These are phyloP conservation scores for Callithrix jacchus DNA, from an alignment of 2,113 vertebrate genomes.

Conservation along the genomic window DNA sequence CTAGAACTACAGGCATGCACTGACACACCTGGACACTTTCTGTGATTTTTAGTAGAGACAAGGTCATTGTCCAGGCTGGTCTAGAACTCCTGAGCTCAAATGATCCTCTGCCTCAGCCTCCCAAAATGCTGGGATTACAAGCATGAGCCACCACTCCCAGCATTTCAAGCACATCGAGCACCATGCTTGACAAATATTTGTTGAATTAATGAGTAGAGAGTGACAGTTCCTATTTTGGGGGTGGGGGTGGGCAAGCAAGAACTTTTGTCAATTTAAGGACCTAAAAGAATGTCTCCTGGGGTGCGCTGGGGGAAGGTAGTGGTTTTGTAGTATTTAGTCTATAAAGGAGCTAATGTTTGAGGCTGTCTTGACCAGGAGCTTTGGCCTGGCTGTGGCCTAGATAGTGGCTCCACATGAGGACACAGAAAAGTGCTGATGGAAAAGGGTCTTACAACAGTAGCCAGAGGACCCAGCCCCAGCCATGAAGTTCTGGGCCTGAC, in stretches of 20 bases:
- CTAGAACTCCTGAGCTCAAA: too few relatives aligned
- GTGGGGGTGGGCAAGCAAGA: neutral
- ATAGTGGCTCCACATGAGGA: neutral
- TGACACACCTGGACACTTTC: too few relatives aligned
- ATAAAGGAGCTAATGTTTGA: neutral
- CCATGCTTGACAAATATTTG: neutral
- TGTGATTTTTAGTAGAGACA: too few relatives aligned
- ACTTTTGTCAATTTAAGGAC: neutral
- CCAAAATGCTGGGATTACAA: too few relatives aligned
- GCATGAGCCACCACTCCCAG: too few relatives aligned
- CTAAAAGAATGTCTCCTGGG: neutral
- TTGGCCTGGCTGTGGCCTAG: too few relatives aligned
- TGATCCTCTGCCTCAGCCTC: too few relatives aligned
- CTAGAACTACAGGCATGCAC: too few relatives aligned
- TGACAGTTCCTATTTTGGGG: neutral
- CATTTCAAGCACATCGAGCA: neutral
- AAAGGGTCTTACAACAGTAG: neutral
- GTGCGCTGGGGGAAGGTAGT: accelerated
- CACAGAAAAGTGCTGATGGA: neutral
- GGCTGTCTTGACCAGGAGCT: neutral
- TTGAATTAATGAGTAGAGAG: neutral
- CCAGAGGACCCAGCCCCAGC: neutral
- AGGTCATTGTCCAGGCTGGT: too few relatives aligned
- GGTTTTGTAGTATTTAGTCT: neutral
- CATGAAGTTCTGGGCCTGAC: neutral